Evolutionary conservation across 2,797 vertebrate genomes (phyloP).

Genomic region (Liparis tanakae): DNA sequence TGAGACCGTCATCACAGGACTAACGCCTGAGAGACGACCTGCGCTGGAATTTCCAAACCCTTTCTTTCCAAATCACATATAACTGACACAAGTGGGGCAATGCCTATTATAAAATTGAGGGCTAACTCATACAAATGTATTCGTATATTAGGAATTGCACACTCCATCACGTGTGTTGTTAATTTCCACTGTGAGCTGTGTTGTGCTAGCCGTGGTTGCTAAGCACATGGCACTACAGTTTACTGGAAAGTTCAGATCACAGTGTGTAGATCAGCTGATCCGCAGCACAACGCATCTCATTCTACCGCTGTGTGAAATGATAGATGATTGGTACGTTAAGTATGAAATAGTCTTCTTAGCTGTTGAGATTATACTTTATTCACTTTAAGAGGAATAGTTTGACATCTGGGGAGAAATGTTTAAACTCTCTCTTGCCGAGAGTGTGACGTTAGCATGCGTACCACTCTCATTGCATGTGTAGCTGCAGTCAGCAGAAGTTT

Average conservation of each 20-base stretch:
- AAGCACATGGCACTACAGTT: slow-evolving; percentile 40
- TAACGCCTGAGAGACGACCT: slow-evolving; percentile 3
- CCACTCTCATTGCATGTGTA: background rate
- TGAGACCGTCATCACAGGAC: slow-evolving; percentile 21
- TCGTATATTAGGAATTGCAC: slow-evolving; percentile 24
- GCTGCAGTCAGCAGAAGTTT: background rate
- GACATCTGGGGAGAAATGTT: background rate
- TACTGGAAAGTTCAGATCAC: slow-evolving; percentile 51
- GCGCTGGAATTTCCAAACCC: slow-evolving; percentile 18
- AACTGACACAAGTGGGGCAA: slow-evolving; percentile 27
- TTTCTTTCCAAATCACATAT: slow-evolving; percentile 45
- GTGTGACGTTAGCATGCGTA: too few species aligned
- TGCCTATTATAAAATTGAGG: slow-evolving; percentile 29
- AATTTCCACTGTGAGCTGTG: slow-evolving; percentile 37
- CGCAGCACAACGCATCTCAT: background rate
- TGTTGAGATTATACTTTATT: background rate
- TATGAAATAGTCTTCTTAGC: background rate
- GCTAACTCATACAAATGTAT: slow-evolving; percentile 24
- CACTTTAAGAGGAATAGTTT: background rate
- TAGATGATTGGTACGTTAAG: background rate
- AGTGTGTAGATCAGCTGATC: slow-evolving; percentile 24
- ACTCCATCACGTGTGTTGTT: slow-evolving; percentile 39
- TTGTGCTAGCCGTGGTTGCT: slow-evolving; percentile 48
- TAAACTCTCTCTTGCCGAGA: background rate
- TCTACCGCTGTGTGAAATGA: background rate